Evolutionary conservation across 2,113 vertebrate species (phyloP).

Genomic region (Xerus inauris): DNA sequence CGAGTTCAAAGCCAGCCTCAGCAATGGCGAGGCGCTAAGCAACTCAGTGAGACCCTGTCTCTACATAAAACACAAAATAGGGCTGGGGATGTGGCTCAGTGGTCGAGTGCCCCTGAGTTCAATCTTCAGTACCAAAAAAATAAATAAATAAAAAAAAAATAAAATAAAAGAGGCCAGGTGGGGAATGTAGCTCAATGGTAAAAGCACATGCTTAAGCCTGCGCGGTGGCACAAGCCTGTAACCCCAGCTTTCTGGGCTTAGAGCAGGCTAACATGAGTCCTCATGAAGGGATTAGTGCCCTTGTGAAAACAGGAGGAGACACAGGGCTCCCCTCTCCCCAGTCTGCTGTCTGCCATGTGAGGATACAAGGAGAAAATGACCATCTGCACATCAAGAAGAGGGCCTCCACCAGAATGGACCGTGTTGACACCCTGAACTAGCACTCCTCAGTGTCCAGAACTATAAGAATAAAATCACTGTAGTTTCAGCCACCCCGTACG

Average conservation of each 20-base stretch:
- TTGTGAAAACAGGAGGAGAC: neutral
- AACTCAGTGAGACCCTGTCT: no score
- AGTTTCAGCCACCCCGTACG: rapidly evolving
- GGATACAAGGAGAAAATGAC: neutral
- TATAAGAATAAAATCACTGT: neutral
- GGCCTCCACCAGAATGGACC: rapidly evolving
- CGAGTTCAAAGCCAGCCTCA: no score
- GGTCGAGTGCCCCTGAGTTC: neutral
- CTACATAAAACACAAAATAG: no score
- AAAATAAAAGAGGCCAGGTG: no score
- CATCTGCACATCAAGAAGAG: neutral
- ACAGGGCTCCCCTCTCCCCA: no score
- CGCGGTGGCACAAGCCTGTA: no score
- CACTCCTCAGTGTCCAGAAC: neutral
- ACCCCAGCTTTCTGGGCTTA: no score
- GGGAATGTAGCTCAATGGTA: no score
- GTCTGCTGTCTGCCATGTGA: neutral
- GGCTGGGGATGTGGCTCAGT: no score
- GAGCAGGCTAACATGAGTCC: no score
- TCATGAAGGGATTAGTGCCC: neutral
- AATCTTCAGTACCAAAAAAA: neutral
- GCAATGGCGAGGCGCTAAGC: no score
- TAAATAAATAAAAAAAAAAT: neutral
- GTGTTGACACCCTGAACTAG: neutral
- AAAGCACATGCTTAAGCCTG: no score